Conservation (phyloP, 2,113 vertebrate species). For the Osmerus eperlanus region DNA sequence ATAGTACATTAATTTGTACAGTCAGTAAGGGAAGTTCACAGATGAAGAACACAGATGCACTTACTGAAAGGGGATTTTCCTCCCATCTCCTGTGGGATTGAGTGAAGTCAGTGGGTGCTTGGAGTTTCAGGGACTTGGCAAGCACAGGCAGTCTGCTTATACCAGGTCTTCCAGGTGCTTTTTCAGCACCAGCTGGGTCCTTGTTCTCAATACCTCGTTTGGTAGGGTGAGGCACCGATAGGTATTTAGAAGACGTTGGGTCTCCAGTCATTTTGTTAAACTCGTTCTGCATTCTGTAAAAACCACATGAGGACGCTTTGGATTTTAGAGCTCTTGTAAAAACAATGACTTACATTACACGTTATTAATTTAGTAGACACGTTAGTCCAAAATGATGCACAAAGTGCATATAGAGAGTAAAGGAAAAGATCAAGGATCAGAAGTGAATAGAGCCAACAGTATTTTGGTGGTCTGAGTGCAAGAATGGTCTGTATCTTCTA, state of each 20-base stretch:
- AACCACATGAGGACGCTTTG: neutral
- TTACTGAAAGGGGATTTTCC: conserved; percentile 65
- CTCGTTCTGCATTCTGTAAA: conserved; percentile 53
- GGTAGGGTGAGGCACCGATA: conserved; percentile 12
- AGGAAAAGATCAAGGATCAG: neutral
- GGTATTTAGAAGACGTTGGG: conserved; percentile 33
- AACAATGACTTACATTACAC: no score
- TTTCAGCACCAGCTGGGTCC: conserved; percentile 49
- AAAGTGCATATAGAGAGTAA: no score
- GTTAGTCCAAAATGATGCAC: no score
- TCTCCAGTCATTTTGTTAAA: conserved; percentile 43
- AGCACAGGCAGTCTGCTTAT: conserved; percentile 70
- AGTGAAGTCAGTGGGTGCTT: conserved; percentile 41
- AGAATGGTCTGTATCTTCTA: no score
- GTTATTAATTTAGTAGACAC: no score
- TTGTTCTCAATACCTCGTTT: conserved; percentile 59
- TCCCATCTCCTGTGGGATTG: conserved; percentile 62
- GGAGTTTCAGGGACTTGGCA: conserved; percentile 53
- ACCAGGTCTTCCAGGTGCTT: conserved; percentile 24
- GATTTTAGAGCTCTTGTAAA: neutral
- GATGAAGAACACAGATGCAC: conserved; percentile 10
- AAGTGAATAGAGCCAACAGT: no score
- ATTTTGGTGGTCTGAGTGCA: no score
- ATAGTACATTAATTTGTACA: no score
- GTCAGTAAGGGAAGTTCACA: neutral